phyloP scores from a whole-genome alignment of 2,797 vertebrate genomes.

The Peromyscus nudipes region DNA sequence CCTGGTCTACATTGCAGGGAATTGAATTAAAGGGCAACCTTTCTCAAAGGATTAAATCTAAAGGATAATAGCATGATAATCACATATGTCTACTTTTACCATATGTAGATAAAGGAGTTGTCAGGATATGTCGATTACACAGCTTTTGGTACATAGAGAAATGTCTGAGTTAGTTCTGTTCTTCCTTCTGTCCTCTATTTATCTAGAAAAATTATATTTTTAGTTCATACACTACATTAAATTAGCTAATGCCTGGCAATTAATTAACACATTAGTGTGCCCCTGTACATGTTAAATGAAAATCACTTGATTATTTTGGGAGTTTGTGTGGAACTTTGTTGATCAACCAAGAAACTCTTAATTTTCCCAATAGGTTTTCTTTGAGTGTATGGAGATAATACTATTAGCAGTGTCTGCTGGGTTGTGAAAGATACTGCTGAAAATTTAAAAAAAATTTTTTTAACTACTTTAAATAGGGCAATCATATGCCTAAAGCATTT shows the following conservation, averaged over 20 bases:
- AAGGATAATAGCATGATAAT: no score
- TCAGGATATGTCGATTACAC: no score
- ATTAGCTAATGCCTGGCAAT: no score
- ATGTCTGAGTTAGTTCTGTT: no score
- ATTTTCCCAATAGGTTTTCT: slow-evolving; percentile 44
- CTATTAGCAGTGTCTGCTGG: background rate
- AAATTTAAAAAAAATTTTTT: slow-evolving; percentile 26
- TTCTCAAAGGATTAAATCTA: slow-evolving; percentile 48
- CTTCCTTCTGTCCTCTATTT: no score
- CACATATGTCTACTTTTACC: no score
- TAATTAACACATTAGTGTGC: background rate
- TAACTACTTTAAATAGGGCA: slow-evolving; percentile 22
- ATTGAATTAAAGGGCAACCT: slow-evolving; percentile 50
- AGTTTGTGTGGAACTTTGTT: slow-evolving; percentile 42
- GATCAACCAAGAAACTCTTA: slow-evolving; percentile 28
- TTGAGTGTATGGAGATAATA: slow-evolving; percentile 2
- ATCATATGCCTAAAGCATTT: background rate
- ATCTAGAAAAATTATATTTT: no score
- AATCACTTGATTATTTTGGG: slow-evolving; percentile 47
- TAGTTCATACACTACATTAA: no score
- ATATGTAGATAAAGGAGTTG: no score
- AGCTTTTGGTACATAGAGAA: no score
- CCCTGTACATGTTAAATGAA: background rate
- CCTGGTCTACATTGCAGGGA: background rate
- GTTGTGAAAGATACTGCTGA: background rate